Evolutionary conservation across 2,888 invertebrate genomes (phyloP), one percentile per base, ranked within the genome.

Genomic region (Lottia scabra): DNA sequence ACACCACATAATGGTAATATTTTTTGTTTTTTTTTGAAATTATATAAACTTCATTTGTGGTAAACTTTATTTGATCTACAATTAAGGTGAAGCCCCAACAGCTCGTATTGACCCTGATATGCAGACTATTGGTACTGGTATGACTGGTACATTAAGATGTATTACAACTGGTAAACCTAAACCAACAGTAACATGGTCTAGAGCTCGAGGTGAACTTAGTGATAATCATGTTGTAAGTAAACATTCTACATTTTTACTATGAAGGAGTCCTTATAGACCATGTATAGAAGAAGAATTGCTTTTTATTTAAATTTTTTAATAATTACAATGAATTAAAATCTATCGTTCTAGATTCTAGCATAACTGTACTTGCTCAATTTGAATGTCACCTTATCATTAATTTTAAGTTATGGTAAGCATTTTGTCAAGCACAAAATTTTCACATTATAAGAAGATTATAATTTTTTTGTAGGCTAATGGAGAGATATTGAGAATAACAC

Each of bases 171-270:
- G 96, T 64, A 92, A 92, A 44, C 95, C 96, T 0, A 89, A 92
- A 74, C 95, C 95, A 2, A 91, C 92, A 1, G 92, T 98, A 62
- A 93, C 92, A 81, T 99, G 98, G 98, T 92, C 92, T 5, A 95
- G 94, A 91, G 92, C 92, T 70, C 93, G 94, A 81, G 93, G 94
- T 12, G 90, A 92, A 4, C 85, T 92, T 4, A 85, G 89, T 3
- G 68, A 85, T 8, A 89, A 90, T 70, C 89, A 90, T 75, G 87
- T 89, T 86, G 91, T 94, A 87, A 80, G 64, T 44, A 23, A 13
- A 44, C 43, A n/a, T n/a, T n/a, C 16, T 46, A 19, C 46, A 8
- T 46, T 67, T 43, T 38, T n/a, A n/a, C n/a, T n/a, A n/a, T n/a
- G n/a, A n/a, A n/a, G n/a, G n/a, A n/a, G 65, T 26, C 23, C 16